Conservation (phyloP, 2,113 vertebrate species). For the Cyphomyrus discorhynchus region DNA sequence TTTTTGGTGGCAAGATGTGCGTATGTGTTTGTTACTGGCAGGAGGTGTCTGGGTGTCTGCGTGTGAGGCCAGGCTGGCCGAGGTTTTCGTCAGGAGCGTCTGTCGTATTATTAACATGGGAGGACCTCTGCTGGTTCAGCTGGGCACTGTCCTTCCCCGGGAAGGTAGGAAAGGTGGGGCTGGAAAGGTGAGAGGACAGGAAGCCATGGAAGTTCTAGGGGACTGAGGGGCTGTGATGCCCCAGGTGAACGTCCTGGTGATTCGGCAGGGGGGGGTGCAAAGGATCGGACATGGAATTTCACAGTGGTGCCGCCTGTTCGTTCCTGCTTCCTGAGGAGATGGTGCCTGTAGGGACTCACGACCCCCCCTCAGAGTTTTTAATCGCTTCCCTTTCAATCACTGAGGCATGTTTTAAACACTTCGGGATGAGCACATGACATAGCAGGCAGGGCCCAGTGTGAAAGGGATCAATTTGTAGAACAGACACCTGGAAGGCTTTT, state of each 20-base stretch:
- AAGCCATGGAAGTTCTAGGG: neutral
- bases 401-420: conserved; percentile 46
- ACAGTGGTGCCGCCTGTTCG: neutral
- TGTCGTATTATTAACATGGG: conserved; percentile 47
- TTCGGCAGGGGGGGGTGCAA: neutral
- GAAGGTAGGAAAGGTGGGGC: neutral
- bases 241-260: no score
- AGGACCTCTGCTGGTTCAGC: conserved; percentile 58
- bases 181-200: neutral
- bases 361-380: conserved; percentile 43
- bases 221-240: neutral
- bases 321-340: neutral
- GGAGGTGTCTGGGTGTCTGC: conserved; percentile 11
- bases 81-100: neutral
- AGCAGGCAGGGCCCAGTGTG: conserved; percentile 38
- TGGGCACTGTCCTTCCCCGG: conserved; percentile 43
- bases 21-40: neutral
- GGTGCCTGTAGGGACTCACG: conserved; percentile 43
- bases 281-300: neutral
- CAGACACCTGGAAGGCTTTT: conserved; percentile 50
- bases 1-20: neutral
- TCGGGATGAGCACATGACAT: conserved; percentile 26
- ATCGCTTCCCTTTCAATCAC: conserved; percentile 45
- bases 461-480: conserved; percentile 48
- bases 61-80: neutral